These are phyloP conservation scores for Ceraclea dissimilis DNA, from an alignment of 2,888 invertebrate species.

Conservation along the genomic window DNA sequence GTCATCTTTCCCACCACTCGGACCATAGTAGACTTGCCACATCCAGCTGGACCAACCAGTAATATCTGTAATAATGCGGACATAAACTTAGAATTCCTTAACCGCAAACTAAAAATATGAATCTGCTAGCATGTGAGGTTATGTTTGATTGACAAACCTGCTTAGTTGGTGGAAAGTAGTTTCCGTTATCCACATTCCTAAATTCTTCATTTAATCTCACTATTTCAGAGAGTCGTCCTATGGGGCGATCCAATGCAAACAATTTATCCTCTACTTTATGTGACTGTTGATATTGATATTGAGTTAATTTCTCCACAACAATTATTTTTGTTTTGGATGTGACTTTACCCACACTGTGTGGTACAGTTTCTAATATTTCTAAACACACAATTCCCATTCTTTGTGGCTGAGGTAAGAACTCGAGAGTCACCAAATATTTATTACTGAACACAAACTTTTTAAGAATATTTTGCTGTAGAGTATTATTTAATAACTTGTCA, in stretches of 20 bases:
- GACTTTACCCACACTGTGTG: slow-evolving; percentile 26
- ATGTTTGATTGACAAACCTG: slow-evolving; percentile 9
- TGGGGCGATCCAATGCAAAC: slow-evolving; percentile 14
- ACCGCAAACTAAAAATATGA: not conserved
- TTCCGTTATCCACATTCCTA: slow-evolving; percentile 1
- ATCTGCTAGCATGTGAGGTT: not conserved
- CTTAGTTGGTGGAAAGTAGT: slow-evolving; percentile 15
- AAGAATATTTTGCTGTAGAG: slow-evolving; percentile 27
- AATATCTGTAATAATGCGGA: slow-evolving; percentile 35
- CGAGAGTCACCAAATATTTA: slow-evolving; percentile 26
- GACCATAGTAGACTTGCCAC: slow-evolving; percentile 51
- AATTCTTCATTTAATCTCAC: slow-evolving; percentile 18
- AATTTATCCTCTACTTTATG: slow-evolving; percentile 6
- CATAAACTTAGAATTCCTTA: too few species aligned
- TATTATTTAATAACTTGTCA: slow-evolving; percentile 10
- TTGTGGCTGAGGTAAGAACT: slow-evolving; percentile 20
- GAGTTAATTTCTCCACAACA: slow-evolving; percentile 15
- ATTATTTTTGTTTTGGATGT: slow-evolving; percentile 26
- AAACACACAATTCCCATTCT: slow-evolving; percentile 27
- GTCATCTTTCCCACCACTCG: slow-evolving; percentile 39
- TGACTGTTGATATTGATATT: slow-evolving; percentile 16
- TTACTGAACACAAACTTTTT: slow-evolving; percentile 28
- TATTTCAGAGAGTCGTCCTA: slow-evolving; percentile 28
- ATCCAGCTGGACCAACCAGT: slow-evolving; percentile 49
- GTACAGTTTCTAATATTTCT: slow-evolving; percentile 21